Evolutionary conservation across 2,113 vertebrate species (phyloP), one percentile per base, ranked within the genome.

Genomic region (Rhineura floridana): DNA sequence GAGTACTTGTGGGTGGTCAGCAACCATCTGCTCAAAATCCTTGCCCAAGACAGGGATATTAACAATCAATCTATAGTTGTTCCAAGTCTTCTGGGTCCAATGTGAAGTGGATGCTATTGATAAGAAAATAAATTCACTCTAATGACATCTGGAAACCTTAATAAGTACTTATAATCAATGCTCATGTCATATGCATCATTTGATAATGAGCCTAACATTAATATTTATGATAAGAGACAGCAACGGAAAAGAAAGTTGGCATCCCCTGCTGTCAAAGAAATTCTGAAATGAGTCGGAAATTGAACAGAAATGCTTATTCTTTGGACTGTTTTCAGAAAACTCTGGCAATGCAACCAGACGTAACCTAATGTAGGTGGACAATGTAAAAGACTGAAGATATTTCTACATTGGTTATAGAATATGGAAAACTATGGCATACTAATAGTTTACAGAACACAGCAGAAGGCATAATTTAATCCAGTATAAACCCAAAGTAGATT

Each of bases 131-230:
- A 9, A 63, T 63, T 10, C 42, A 36, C 15, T 63, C 2, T 36
- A 36, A 84, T n/a, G 81, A 88, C 30, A 92, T 75, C 80, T 39
- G 91, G 88, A 39, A 50, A 94, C 86, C 42, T 87, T 91, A 36
- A 42, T 3, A 80, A 92, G 90, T 77, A 33, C 59, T 90, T 91
- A 76, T 93, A 94, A 95, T 95, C 95, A 95, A 90, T 80, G 77
- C 78, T 90, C 92, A 81, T 93, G 93, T 93, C 87, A 72, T 86
- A 93, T 89, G 52, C 86, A 85, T 93, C 84, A 89, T 79, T 80
- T 94, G 87, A 91, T 93, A 92, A 87, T 80, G 28, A 92, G 80
- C 89, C 90, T 93, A 95, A 92, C 90, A 93, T 86, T 93, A 84
- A 94, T 93, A 85, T 13, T 85, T 0, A 0, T 21, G 87, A 92